phyloP scores from a whole-genome alignment of 2,797 vertebrate genomes.

The Champsocephalus esox region DNA sequence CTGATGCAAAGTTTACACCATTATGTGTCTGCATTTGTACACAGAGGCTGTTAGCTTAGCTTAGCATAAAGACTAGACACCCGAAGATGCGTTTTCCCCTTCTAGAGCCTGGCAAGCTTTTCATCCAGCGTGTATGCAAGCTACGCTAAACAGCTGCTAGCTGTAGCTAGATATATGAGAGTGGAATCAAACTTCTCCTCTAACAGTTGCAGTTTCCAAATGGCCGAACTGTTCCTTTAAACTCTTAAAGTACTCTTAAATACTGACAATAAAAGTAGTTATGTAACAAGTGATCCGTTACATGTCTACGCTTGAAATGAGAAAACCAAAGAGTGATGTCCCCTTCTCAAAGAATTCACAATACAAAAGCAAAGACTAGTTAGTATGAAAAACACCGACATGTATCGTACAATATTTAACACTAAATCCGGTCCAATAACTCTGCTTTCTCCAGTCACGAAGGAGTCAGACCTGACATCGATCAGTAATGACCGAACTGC shows the following conservation, averaged over 20 bases:
- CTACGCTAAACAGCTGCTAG: neutral
- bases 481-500: slow-evolving; percentile 49
- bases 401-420: neutral
- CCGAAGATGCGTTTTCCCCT: too few species aligned
- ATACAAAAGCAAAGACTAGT: neutral
- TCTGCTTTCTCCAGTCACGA: neutral
- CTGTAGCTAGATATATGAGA: neutral
- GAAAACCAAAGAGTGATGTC: slow-evolving; percentile 13
- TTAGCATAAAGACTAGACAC: too few species aligned
- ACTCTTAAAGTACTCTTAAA: too few species aligned
- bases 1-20: too few species aligned
- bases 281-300: neutral
- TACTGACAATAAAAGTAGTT: neutral
- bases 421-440: neutral
- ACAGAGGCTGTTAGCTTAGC: neutral
- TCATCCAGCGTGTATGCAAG: neutral
- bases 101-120: neutral
- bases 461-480: slow-evolving; percentile 1
- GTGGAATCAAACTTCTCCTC: neutral
- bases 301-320: neutral
- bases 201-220: neutral
- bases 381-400: neutral
- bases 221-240: neutral
- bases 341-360: neutral
- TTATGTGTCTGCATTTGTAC: neutral